Evolutionary conservation across 2,113 vertebrate species (phyloP), one percentile per base, ranked within the genome.

Genomic region (Orycteropus afer): DNA sequence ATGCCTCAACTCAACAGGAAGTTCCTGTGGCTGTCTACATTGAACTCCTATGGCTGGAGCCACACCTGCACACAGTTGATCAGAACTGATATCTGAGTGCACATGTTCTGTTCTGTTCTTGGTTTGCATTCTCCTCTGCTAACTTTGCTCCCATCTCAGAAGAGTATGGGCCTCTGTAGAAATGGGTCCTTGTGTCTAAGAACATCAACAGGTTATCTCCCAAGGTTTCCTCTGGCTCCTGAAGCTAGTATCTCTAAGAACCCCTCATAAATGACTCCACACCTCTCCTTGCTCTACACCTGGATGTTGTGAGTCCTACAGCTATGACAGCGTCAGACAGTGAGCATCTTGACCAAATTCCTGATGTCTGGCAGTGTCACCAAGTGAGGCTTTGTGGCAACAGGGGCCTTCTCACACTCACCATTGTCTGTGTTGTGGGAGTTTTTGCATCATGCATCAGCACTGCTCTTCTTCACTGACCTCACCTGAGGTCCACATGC

Each of bases 181-280:
- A 29, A 13, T 14, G 22, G 47, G 29, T 23, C 20, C 22, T 45
- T 8, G 34, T 25, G 42, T 14, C 81, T 65, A 37, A 23, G n/a
- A 78, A 7, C 34, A 2, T 18, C 22, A 6, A 42, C 61, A n/a
- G 5, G 14, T 25, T 15, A 5, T 34, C 55, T 14, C 7, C 34
- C 77, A 53, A 49, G 27, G 3, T 29, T 49, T 17, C 27, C 7
- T 49, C 45, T 49, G 20, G 2, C 53, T 59, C n/a, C 37, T 57
- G 32, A 18, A n/a, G 32, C 34, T n/a, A 0, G 20, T 57, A 5
- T 17, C 78, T 81, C 53, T 6, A 4, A 5, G 87, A 17, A 12
- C n/a, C 14, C 11, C 22, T 25, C 45, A 3, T 0, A 0, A n/a
- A 5, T 4, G 49, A 2, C 14, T 2, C 2, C 0, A 0, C 5